Percentiles rank a stretch among this genome's conserved stretches.
These are phyloP conservation scores for Eretmocerus hayati DNA, from an alignment of 2,888 invertebrate genomes.

Conservation along the genomic window DNA sequence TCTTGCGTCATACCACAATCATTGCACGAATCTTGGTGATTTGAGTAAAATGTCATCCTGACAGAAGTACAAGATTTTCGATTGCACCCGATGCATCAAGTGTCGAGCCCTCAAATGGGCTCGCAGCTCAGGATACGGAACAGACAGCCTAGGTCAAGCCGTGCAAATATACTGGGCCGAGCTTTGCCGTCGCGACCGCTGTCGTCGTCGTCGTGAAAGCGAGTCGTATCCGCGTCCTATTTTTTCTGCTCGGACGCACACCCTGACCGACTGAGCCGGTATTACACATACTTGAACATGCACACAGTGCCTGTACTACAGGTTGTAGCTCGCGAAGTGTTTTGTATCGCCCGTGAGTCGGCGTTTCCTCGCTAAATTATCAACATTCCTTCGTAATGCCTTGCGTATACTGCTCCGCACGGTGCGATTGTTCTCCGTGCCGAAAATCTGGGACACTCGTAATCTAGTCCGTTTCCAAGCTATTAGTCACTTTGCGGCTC, in stretches of 20 bases:
- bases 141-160: no score
- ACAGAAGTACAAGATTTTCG: no score
- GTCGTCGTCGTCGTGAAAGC: conserved; percentile 13
- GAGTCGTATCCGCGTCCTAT: conserved; percentile 13
- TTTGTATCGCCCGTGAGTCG: no score
- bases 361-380: conserved; percentile 5
- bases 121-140: no score
- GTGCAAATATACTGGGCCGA: neutral
- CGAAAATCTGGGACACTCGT: conserved; percentile 1
- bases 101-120: no score
- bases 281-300: neutral
- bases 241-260: conserved; percentile 14
- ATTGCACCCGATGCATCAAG: no score
- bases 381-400: neutral
- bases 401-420: neutral
- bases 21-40: no score
- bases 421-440: neutral
- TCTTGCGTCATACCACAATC: no score
- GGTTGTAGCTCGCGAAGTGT: neutral
- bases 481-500: no score
- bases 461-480: neutral
- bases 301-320: neutral
- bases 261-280: neutral
- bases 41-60: no score
- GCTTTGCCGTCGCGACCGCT: neutral